A percentile compares a stretch with the other conserved stretches of the same genome.
These are phyloP conservation scores for Phoenicopterus ruber DNA, from an alignment of 2,113 vertebrate species.

Conservation along the genomic window DNA sequence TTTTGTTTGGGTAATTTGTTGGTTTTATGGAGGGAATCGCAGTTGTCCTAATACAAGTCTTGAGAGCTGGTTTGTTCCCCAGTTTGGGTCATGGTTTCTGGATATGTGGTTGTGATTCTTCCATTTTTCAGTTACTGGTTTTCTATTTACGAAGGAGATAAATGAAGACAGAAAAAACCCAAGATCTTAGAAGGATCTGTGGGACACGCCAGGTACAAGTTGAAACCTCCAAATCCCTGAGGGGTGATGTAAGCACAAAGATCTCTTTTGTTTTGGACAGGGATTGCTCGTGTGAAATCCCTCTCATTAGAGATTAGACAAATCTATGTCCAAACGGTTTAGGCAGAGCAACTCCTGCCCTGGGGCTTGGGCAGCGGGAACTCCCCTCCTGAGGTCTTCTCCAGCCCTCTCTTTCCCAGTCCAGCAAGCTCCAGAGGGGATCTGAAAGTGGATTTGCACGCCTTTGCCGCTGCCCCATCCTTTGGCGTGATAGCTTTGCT, in stretches of 20 bases:
- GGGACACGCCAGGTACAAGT: neutral
- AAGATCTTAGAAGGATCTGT: neutral
- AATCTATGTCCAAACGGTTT: neutral
- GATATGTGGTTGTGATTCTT: neutral
- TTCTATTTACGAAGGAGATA: neutral
- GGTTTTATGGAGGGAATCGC: neutral
- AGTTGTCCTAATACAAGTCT: neutral
- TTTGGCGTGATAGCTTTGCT: neutral
- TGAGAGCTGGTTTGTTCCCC: neutral
- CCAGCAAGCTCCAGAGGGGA: neutral
- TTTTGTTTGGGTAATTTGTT: neutral
- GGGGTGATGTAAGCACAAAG: neutral
- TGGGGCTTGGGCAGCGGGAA: neutral
- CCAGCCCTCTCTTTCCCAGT: neutral
- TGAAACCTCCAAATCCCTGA: neutral
- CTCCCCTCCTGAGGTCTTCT: neutral
- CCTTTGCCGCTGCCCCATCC: neutral
- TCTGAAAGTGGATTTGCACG: neutral
- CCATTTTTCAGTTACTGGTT: neutral
- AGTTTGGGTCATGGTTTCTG: neutral
- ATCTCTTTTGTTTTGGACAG: neutral
- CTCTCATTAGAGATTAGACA: neutral
- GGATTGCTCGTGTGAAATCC: neutral
- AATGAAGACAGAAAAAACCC: neutral
- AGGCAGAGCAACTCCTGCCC: neutral